A percentile compares a stretch with the other conserved stretches of the same genome.
These are phyloP conservation scores for Oreohelix idahoensis DNA, from an alignment of 1,140 invertebrate genomes.

Conservation along the genomic window DNA sequence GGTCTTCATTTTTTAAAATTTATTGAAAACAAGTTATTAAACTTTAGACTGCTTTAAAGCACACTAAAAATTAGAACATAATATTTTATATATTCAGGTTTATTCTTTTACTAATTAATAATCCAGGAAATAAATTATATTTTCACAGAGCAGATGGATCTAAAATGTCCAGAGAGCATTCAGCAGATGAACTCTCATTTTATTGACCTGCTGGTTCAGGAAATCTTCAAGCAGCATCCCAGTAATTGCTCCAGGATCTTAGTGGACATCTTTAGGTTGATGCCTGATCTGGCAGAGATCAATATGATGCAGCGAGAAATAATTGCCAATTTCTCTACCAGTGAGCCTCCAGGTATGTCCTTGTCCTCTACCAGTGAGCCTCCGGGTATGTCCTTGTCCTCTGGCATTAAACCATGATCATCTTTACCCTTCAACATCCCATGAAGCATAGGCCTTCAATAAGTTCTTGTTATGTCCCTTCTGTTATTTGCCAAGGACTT, in stretches of 20 bases:
- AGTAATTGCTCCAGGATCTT: conserved; percentile 32
- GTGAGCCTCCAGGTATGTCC: conserved; percentile 23
- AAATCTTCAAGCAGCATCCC: conserved; percentile 36
- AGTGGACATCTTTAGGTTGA: conserved; percentile 47
- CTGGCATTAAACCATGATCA: too few species aligned
- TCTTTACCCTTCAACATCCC: too few species aligned
- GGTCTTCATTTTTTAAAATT: too few species aligned
- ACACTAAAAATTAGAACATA: too few species aligned
- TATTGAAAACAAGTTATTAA: too few species aligned
- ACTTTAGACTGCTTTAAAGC: too few species aligned
- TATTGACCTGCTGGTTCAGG: conserved; percentile 46
- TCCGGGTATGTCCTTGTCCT: conserved; percentile 1
- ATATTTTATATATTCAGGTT: too few species aligned
- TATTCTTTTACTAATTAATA: too few species aligned
- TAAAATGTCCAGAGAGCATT: conserved; percentile 23
- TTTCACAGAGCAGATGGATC: conserved; percentile 27
- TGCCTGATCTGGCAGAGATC: conserved; percentile 46
- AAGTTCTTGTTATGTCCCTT: too few species aligned
- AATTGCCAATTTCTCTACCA: conserved; percentile 43
- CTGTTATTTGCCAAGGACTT: too few species aligned
- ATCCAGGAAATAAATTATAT: too few species aligned
- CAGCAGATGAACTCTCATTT: conserved; percentile 44
- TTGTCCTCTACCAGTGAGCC: neutral
- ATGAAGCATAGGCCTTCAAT: too few species aligned
- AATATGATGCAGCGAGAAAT: conserved; percentile 51